These are phyloP conservation scores for Rhingia rostrata DNA, from an alignment of 2,888 invertebrate species.

Conservation along the genomic window DNA sequence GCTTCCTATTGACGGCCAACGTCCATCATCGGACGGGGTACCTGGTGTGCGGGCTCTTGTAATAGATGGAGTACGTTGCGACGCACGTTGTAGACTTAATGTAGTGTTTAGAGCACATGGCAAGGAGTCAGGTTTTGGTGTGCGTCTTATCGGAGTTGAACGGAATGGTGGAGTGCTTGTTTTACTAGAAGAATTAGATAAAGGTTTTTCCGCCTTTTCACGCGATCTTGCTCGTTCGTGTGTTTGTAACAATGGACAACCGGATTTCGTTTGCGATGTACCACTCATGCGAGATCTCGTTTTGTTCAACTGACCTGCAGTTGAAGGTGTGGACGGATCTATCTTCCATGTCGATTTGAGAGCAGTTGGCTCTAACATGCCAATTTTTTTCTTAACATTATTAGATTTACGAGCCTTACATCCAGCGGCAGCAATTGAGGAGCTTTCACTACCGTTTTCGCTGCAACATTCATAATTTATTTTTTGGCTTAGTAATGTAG, in stretches of 20 bases:
- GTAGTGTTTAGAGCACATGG: slow-evolving; percentile 83
- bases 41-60: slow-evolving; percentile 86
- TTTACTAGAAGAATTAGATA: slow-evolving; percentile 84
- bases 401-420: slow-evolving; percentile 73
- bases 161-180: slow-evolving; percentile 79
- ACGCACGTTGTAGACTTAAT: slow-evolving; percentile 78
- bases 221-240: slow-evolving; percentile 86
- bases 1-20: slow-evolving; percentile 85
- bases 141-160: slow-evolving; percentile 78
- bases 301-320: slow-evolving; percentile 75
- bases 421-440: slow-evolving; percentile 85
- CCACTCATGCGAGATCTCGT: slow-evolving; percentile 84
- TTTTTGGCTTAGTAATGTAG: slow-evolving; percentile 76
- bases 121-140: slow-evolving; percentile 82
- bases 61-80: slow-evolving; percentile 83
- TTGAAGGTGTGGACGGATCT: slow-evolving; percentile 57
- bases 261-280: slow-evolving; percentile 83
- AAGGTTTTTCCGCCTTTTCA: slow-evolving; percentile 85
- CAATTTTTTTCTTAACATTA: slow-evolving; percentile 85
- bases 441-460: slow-evolving; percentile 91
- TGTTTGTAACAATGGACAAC: slow-evolving; percentile 84
- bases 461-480: slow-evolving; percentile 84
- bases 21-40: slow-evolving; percentile 87
- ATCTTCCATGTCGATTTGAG: slow-evolving; percentile 51
- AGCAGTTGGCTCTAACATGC: slow-evolving; percentile 83